Base-by-base conservation (phyloP, 2,113 vertebrate species). In the Potamarius usumacintae region DNA sequence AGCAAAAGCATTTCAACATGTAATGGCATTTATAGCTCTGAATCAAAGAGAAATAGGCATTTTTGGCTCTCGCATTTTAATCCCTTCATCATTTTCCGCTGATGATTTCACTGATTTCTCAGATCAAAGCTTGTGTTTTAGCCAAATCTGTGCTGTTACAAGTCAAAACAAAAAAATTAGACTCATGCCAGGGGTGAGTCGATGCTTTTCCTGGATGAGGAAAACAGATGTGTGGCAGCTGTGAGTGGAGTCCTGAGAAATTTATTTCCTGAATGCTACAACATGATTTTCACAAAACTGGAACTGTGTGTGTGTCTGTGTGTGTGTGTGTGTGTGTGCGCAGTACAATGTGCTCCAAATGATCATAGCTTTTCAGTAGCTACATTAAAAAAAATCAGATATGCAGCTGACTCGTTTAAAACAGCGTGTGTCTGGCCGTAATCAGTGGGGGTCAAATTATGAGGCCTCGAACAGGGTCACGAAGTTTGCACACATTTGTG, bases 201-300 rank as follows among this genome's bases (percentile, higher is more conserved):
- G 88, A 90, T 74, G 30, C 42, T 20, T 86, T 78, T 81, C 71
- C 78, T 67, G 14, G 79, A 58, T 83, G 76, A 84, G 63, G 83
- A 86, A 86, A 87, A 30, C 88, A 83, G 86, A 89, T 91, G 84
- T 74, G 34, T 78, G 85, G 82, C 91, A 91, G 89, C 89, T 92
- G 92, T 89, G 71, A 82, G 69, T 60, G 62, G 83, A 53, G 10
- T 85, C 82, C 42, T 69, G 48, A 22, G 50, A 67, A 22, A 85
- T 74, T 14, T 76, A 74, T 60, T 85, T 57, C 55, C 83, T 72
- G 57, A 72, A 84, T 57, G n/a, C 27, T 84, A 11, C 48, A 67
- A 53, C 53, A 30, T 67, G 30, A 42, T 62, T 30, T 34, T 81
- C 20, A 20, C 53, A 34, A 34, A 80, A 14, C 78, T 80, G 52